Base-by-base conservation (phyloP, 2,797 vertebrate species). In the Myripristis jacobus region DNA sequence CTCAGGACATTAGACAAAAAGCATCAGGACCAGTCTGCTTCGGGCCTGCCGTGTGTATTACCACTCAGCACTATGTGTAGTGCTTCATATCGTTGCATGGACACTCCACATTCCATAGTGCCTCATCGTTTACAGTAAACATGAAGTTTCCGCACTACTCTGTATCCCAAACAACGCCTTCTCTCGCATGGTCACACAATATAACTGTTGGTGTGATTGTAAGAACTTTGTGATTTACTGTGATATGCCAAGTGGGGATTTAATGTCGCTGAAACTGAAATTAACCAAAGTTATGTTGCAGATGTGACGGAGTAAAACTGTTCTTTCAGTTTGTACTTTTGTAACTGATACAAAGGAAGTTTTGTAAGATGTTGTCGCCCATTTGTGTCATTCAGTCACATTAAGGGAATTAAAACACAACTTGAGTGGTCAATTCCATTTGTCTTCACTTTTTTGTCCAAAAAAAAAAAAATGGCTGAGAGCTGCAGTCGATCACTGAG, bases 311-410 rank as follows among this genome's bases (percentile, higher is more conserved):
- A 47, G 56, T 25, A 16, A 54, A 22, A 51, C 61, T 24, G n/a
- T 57, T 50, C 60, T 75, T 79, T 77, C 73, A 71, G 43, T 82
- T 71, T 82, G 79, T 80, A 44, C 58, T 71, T 77, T 75, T 82
- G 72, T 77, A 66, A 53, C 56, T 73, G 36, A 56, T 71, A 57
- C 67, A 55, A 71, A 80, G 68, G 76, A 86, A 43, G 67, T 83
- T 85, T 82, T 75, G 70, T 79, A 70, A 82, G 43, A 69, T n/a
- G 41, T 43, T 38, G 11, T 15, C 16, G n/a, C n/a, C 22, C 2
- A 1, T 68, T 54, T 61, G 60, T 77, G 79, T 79, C 36, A 52
- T 68, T 66, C 27, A 16, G 62, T 61, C 53, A 70, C 58, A 34
- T 85, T 69, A 73, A 44, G 65, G 56, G 50, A 53, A 81, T 80